Base-by-base conservation (phyloP, 1,140 invertebrate genomes). In the Tetraneura akinire region DNA sequence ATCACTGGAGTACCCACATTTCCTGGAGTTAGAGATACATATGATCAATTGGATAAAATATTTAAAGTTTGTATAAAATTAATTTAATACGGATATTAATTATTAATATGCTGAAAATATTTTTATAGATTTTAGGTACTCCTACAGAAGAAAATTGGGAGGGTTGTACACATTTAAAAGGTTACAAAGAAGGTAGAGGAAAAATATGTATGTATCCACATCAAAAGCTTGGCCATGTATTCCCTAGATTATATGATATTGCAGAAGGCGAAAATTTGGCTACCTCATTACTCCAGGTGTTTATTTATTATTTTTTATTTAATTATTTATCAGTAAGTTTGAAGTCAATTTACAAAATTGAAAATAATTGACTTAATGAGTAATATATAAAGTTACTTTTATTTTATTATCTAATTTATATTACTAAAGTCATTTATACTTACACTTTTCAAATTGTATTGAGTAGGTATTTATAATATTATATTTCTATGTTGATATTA, bases 11-110 rank as follows among this genome's bases (percentile, higher is more conserved):
- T 94, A 85, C 95, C 96, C 53, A 94, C 96, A 82, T 98, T 98
- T 87, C 96, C 96, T 71, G 96, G 96, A 80, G 94, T 97, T 84
- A 90, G 96, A 84, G 96, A 98, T 87, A 95, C 94, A 29, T 93
- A 93, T 85, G 96, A 98, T 88, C 97, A 98, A 86, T 89, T 98
- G 82, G 95, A 98, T 87, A 96, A 97, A 87, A 98, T 98, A 88
- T 98, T 98, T 87, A 94, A 94, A 89, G 91, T 94, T 83, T 82
- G 81, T 26, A 47, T 47, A 55, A 45, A 32, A 8, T 42, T 62
- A 16, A 32, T 23, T 1, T 8, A 37, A 37, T 57, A 32, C 21
- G 4, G 0, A 16, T 76, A 23, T 57, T 37, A 76, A 57, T 6
- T 16, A 26, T 26, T 32, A 0, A 62, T 13, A 9, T 13, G 68